Percentiles rank a stretch among this genome's conserved stretches.
Conservation (phyloP, 1,140 invertebrate genomes). For the Drosophila parabipectinata region DNA sequence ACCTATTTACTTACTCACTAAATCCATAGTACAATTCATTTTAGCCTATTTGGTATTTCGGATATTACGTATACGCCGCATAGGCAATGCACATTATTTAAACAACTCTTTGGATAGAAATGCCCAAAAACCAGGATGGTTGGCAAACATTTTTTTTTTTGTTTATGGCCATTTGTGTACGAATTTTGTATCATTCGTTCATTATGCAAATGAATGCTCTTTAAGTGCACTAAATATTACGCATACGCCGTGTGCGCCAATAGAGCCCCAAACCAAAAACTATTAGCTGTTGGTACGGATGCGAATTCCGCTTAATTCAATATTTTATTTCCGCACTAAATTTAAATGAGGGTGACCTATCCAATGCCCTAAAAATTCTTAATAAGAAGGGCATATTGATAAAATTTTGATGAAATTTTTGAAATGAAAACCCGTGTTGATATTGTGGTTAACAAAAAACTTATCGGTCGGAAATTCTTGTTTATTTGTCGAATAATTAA, state of each 20-base stretch:
- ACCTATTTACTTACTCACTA: constrained; percentile 45
- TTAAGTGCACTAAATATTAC: constrained; percentile 61
- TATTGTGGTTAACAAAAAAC: neutral
- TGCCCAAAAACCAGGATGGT: constrained; percentile 2
- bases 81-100: constrained; percentile 40
- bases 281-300: constrained; percentile 16
- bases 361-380: constrained; percentile 13
- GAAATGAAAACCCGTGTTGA: neutral
- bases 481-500: constrained; percentile 54
- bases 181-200: constrained; percentile 22
- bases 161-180: constrained; percentile 17
- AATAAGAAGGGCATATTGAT: constrained; percentile 14
- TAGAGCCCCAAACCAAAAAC: constrained; percentile 11
- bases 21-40: constrained; percentile 30
- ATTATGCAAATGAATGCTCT: constrained; percentile 60
- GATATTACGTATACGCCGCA: constrained; percentile 40
- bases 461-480: neutral
- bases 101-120: constrained; percentile 27
- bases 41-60: constrained; percentile 35
- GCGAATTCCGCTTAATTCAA: constrained; percentile 39
- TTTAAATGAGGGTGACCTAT: constrained; percentile 31
- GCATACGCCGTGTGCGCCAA: constrained; percentile 27
- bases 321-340: constrained; percentile 47
- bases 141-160: neutral
- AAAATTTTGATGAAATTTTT: neutral